Base-by-base conservation (phyloP, 2,113 vertebrate genomes). In the Pseudolaguvia tuberculata region DNA sequence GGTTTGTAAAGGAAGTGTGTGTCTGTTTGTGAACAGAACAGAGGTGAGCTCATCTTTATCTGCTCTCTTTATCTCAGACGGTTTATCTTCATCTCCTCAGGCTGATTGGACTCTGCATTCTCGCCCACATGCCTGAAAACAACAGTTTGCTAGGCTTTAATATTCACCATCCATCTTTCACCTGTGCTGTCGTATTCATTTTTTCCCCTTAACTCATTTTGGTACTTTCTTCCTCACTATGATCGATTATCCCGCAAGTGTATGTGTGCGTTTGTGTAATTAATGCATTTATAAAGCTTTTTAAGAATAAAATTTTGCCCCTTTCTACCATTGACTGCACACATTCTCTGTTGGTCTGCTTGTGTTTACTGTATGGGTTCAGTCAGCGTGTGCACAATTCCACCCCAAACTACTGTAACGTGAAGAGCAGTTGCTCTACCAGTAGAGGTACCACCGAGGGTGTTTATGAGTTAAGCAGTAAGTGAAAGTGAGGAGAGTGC, bases 1-100 rank as follows among this genome's bases (percentile, higher is more conserved):
- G 58, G 79, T 78, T 81, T 80, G 55, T 55, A 62, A 62, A 78
- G 79, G 76, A 78, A 78, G 78, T 78, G 48, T 75, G 56, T 73
- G 70, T 69, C 51, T 57, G 51, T 66, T 57, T 76, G 55, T 13
- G 47, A 51, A 70, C 72, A 62, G 27, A 81, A 76, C 73, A 79
- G 73, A 76, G 62, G 67, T 78, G 68, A 78, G 35, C 47, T 59
- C 72, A 62, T 53, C 47, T 68, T 78, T 70, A 76, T 78, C 73
- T 69, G 50, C 47, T 70, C 50, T 79, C 39, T 71, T 56, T 25
- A 65, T 51, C 72, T 63, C 39, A 52, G 35, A 25, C 66, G 48
- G 57, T 62, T 77, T 31, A 70, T 69, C 27, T 39, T 61, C 29
- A 61, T 58, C 52, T 65, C 27, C 27, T 66, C 45, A 18, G 63